These are phyloP conservation scores for Eristalinus aeneus DNA, from an alignment of 2,888 invertebrate species.

Conservation along the genomic window DNA sequence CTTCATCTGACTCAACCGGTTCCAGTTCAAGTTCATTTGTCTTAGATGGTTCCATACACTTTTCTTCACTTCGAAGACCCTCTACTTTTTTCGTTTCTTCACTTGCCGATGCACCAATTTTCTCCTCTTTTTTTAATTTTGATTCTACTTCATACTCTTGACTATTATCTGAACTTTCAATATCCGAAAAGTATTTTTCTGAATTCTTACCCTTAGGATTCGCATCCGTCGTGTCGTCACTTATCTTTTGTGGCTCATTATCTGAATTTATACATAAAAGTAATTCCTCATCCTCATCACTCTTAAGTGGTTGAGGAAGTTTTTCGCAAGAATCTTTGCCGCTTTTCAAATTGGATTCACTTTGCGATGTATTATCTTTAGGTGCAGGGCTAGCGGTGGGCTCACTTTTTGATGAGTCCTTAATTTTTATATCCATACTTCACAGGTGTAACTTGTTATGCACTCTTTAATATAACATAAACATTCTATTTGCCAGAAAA, in stretches of 20 bases:
- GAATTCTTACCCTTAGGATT: not conserved
- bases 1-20: conserved; percentile 61
- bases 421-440: conserved; percentile 22
- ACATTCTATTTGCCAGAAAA: conserved; percentile 21
- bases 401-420: not conserved
- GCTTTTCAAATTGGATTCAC: not conserved
- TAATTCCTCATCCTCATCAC: conserved; percentile 12
- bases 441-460: not conserved
- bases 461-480: not conserved
- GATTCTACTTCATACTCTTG: conserved; percentile 20
- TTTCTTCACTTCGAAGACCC: not conserved
- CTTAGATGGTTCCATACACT: not conserved
- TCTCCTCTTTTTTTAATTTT: not conserved
- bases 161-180: conserved; percentile 61
- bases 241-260: not conserved
- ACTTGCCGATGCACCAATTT: not conserved
- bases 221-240: not conserved
- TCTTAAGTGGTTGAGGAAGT: not conserved
- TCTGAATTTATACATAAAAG: conserved; percentile 5
- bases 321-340: not conserved
- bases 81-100: not conserved
- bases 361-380: not conserved
- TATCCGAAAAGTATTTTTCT: conserved; percentile 57
- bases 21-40: conserved; percentile 36
- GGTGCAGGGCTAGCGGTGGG: not conserved